Evolutionary conservation across 2,888 invertebrate species (phyloP).

Genomic region (Helicoverpa assulta): DNA sequence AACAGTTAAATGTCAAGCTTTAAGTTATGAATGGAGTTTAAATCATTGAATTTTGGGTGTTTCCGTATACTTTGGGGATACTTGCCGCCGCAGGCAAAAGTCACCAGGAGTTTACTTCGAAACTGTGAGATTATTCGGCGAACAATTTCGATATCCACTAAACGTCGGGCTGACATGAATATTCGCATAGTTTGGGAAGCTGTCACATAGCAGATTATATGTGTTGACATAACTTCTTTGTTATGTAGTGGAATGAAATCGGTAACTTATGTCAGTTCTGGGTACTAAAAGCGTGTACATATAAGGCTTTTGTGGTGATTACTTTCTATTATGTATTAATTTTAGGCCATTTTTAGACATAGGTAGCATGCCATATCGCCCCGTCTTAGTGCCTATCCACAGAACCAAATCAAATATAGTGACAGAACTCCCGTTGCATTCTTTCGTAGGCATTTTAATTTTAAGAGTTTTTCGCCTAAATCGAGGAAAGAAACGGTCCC

Average conservation of each 20-base stretch:
- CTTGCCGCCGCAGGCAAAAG: conserved; percentile 24
- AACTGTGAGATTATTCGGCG: conserved; percentile 52
- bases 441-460: background rate
- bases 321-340: background rate
- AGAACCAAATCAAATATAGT: too few species aligned
- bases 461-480: background rate
- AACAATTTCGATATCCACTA: conserved; percentile 67
- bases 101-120: conserved; percentile 39
- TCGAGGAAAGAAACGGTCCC: background rate
- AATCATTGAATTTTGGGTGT: conserved; percentile 4
- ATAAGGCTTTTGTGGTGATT: background rate
- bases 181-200: conserved; percentile 64
- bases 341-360: too few species aligned
- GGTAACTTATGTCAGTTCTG: background rate
- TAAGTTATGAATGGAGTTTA: background rate
- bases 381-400: too few species aligned
- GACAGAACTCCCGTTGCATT: too few species aligned
- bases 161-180: conserved; percentile 48
- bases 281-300: background rate
- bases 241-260: conserved; percentile 10
- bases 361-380: too few species aligned
- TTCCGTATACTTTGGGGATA: background rate
- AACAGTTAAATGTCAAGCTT: too few species aligned
- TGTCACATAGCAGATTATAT: conserved; percentile 25
- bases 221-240: conserved; percentile 18